Evolutionary conservation across 2,888 invertebrate genomes (phyloP).

Genomic region (Aporophyla lueneburgensis): DNA sequence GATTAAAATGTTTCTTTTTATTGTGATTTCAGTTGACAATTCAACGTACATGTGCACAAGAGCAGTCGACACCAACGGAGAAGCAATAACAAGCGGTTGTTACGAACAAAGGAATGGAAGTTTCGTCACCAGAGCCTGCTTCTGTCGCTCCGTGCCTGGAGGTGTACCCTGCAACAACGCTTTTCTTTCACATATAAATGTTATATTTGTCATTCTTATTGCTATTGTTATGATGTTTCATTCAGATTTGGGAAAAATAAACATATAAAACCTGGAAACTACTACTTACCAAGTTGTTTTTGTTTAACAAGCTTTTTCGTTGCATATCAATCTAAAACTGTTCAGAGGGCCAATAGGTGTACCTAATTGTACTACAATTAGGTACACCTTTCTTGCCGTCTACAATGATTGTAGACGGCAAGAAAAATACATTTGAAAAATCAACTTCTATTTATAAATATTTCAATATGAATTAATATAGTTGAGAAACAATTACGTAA

Average conservation of each 20-base stretch:
- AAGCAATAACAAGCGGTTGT: conserved; percentile 90
- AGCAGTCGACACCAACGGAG: conserved; percentile 87
- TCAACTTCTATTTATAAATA: too few relatives aligned
- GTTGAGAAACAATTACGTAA: too few relatives aligned
- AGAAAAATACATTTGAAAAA: too few relatives aligned
- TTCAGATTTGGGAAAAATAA: conserved; percentile 35
- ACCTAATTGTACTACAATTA: too few relatives aligned
- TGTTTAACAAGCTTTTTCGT: background rate
- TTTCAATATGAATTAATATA: too few relatives aligned
- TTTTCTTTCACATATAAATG: conserved; percentile 56
- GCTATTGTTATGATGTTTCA: conserved; percentile 60
- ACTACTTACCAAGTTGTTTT: background rate
- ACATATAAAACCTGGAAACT: conserved; percentile 3
- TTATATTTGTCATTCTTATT: conserved; percentile 58
- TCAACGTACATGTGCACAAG: conserved; percentile 93
- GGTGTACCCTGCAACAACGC: conserved; percentile 82
- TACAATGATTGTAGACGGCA: too few relatives aligned
- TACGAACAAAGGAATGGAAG: conserved; percentile 88
- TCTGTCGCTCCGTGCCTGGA: conserved; percentile 83
- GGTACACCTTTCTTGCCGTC: too few relatives aligned
- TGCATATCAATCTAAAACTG: background rate
- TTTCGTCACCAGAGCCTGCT: conserved; percentile 81
- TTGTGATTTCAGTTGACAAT: conserved; percentile 91
- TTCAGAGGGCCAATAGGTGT: background rate
- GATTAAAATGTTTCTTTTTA: conserved; percentile 11